phyloP scores from a whole-genome alignment of 2,797 vertebrate species.

The Threskiornis aethiopicus region DNA sequence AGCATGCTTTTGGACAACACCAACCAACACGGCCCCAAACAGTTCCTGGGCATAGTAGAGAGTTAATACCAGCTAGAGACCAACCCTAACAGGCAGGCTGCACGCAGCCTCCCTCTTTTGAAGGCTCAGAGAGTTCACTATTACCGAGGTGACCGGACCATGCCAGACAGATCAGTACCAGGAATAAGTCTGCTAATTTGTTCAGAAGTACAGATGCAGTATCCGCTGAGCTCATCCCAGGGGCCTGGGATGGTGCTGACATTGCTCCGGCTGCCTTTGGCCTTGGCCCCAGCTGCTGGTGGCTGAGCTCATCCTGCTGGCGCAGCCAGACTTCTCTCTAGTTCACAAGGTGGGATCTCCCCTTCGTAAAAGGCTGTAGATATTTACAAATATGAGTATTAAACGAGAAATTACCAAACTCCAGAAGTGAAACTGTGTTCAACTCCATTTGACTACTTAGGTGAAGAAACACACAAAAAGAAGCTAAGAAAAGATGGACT shows the following conservation, averaged over 20 bases:
- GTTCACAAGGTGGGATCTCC: background rate
- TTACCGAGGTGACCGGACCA: background rate
- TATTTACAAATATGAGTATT: background rate
- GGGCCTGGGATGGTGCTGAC: background rate
- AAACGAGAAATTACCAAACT: background rate
- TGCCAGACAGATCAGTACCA: background rate
- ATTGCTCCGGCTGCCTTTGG: background rate
- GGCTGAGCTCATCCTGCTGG: background rate
- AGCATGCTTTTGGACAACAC: background rate
- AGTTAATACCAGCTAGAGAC: background rate
- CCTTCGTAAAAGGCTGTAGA: background rate
- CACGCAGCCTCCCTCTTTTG: background rate
- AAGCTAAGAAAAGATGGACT: background rate
- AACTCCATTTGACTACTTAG: background rate
- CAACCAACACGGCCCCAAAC: background rate
- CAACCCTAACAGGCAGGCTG: background rate
- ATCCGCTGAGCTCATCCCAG: background rate
- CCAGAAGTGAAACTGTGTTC: background rate
- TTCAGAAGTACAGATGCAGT: background rate
- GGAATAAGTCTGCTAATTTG: background rate
- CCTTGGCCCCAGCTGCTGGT: background rate
- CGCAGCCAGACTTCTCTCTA: background rate
- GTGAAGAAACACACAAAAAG: background rate
- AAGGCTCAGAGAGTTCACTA: background rate
- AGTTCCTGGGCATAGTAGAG: background rate